Base-by-base conservation (phyloP, 2,888 invertebrate genomes). In the Dinocampus coccinellae region DNA sequence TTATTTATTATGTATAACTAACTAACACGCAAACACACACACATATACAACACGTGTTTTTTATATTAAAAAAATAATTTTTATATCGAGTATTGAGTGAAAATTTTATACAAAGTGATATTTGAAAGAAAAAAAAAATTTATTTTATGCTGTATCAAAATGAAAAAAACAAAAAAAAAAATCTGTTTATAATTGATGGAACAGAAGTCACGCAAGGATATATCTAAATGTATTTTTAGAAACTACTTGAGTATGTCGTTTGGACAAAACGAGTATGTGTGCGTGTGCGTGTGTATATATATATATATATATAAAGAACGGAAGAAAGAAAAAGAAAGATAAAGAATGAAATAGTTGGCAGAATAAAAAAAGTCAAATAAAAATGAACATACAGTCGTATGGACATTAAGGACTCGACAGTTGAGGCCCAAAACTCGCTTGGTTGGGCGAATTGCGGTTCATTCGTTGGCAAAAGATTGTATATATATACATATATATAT, bases 191-290 rank as follows among this genome's bases (percentile, higher is more conserved):
- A 24, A 62, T 42, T 39, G 42, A 42, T 26, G 36, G 36, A 16
- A 24, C 62, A 62, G 42, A 62, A 47, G 62, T 34, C 62, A 42
- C 62, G 42, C 42, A 24, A 42, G 42, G 16, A 26, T 62, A 47
- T 62, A 62, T 39, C 36, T 22, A 62, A 62, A 62, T 62, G 13
- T 62, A 62, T 62, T 62, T 62, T 62, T 62, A 62, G 62, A 62
- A 62, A 62, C 39, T 42, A 39, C 42, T 47, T 42, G 62, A 42
- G 47, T 62, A n/a, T 62, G 47, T 62, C 36, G 62, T 22, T 26
- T 11, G 62, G 36, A 22, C 36, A 26, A 24, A 60, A 13, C 60
- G 20, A 16, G 33, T 33, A 60, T n/a, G n/a, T n/a, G n/a, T n/a
- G n/a, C n/a, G n/a, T n/a, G n/a, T n/a, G n/a, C n/a, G n/a, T n/a